These are phyloP conservation scores for Chloropsis cyanopogon DNA, from an alignment of 2,113 vertebrate species.

Conservation along the genomic window DNA sequence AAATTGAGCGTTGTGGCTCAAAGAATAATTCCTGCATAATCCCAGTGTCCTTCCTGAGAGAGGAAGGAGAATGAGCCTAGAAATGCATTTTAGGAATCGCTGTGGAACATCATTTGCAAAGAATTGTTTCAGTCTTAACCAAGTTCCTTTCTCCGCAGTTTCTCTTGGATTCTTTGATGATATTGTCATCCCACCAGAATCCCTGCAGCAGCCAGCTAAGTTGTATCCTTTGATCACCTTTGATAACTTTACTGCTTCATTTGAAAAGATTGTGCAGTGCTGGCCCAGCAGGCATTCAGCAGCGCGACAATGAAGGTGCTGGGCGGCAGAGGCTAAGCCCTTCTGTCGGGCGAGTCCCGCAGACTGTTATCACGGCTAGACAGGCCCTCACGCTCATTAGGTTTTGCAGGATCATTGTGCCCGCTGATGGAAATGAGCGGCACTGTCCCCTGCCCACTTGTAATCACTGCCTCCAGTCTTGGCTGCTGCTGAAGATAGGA, in stretches of 20 bases:
- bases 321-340: background rate
- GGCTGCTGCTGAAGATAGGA: background rate
- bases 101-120: background rate
- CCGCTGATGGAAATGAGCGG: background rate
- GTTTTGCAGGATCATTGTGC: slow-evolving; percentile 29
- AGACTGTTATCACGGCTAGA: slow-evolving; percentile 37
- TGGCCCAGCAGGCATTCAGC: slow-evolving; percentile 36
- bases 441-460: background rate
- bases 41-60: background rate
- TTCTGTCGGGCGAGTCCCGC: background rate
- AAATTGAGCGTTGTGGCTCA: background rate
- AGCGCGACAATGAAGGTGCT: slow-evolving; percentile 29
- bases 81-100: background rate
- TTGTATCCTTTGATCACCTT: slow-evolving; percentile 87
- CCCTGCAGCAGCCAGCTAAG: slow-evolving; percentile 91
- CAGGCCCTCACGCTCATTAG: background rate
- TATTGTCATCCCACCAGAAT: slow-evolving; percentile 92
- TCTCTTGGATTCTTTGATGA: slow-evolving; percentile 94
- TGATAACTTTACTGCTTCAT: slow-evolving; percentile 39
- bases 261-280: slow-evolving; percentile 52
- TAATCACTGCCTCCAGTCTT: slow-evolving; percentile 32
- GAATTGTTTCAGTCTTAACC: background rate
- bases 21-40: slow-evolving; percentile 3
- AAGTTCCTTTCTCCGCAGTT: slow-evolving; percentile 71
- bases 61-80: background rate